phyloP scores from a whole-genome alignment of 2,888 invertebrate genomes.

The Frankliniella intonsa region DNA sequence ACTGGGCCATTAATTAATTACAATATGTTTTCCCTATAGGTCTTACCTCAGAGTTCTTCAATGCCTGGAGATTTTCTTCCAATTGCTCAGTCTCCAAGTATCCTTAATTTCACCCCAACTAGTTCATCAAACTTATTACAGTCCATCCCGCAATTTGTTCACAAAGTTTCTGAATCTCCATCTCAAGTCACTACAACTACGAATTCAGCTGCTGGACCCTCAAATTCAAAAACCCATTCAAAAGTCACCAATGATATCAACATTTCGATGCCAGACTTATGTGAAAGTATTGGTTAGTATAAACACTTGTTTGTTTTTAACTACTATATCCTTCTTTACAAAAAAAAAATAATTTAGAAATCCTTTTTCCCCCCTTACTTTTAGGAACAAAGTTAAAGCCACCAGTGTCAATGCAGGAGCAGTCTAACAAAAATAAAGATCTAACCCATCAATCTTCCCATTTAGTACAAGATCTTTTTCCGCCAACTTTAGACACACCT shows the following conservation, averaged over 20 bases:
- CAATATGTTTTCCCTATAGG: neutral
- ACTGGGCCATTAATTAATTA: neutral
- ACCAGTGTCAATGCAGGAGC: neutral
- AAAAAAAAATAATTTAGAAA: neutral
- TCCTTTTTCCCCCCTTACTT: neutral
- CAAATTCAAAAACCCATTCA: neutral
- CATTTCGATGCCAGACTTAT: neutral
- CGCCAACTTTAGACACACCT: constrained; percentile 30
- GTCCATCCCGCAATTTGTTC: neutral
- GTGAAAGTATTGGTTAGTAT: neutral
- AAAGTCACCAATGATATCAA: neutral
- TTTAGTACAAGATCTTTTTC: neutral
- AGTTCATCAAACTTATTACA: neutral
- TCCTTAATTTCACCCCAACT: neutral
- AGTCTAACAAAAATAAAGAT: neutral
- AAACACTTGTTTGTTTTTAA: neutral
- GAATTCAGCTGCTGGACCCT: no score
- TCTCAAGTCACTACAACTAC: neutral
- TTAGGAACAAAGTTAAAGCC: no score
- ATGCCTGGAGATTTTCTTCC: neutral
- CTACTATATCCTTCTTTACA: neutral
- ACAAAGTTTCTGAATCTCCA: neutral
- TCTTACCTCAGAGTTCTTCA: neutral
- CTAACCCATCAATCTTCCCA: neutral
- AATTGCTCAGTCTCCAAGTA: constrained; percentile 9